These are phyloP conservation scores for Magallana angulata DNA, from an alignment of 1,140 invertebrate species.

Conservation along the genomic window DNA sequence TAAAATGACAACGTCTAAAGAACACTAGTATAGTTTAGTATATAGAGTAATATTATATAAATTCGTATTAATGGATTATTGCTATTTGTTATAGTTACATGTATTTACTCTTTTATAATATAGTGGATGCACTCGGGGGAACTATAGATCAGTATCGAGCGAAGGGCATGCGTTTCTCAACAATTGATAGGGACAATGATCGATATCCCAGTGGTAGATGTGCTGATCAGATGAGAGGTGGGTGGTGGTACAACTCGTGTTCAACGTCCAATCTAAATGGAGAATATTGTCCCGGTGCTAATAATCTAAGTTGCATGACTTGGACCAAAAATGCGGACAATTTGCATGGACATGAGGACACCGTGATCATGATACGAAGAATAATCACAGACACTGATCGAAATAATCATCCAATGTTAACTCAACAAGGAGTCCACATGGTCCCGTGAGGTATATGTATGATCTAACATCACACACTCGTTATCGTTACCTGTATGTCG, in stretches of 20 bases:
- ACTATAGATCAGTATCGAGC: neutral
- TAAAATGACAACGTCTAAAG: no score
- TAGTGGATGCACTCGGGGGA: neutral
- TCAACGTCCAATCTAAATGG: slow-evolving; percentile 4
- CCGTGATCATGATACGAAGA: neutral
- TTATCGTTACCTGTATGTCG: no score
- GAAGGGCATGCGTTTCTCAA: neutral
- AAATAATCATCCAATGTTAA: no score
- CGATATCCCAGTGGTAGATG: neutral
- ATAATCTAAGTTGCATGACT: neutral
- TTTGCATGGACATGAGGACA: neutral
- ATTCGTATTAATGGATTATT: no score
- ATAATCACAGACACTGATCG: neutral
- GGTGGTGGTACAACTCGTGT: slow-evolving; percentile 4
- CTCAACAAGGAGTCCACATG: no score
- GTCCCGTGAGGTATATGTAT: no score
- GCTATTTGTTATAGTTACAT: no score
- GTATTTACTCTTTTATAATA: no score
- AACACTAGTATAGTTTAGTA: no score
- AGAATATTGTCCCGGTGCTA: neutral
- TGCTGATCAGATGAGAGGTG: neutral
- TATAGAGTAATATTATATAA: no score
- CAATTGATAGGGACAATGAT: slow-evolving; percentile 13
- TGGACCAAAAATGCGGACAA: neutral
- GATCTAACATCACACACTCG: no score